Evolutionary conservation across 2,888 invertebrate species (phyloP), one percentile per base, ranked within the genome.

Genomic region (Macropis europaea): DNA sequence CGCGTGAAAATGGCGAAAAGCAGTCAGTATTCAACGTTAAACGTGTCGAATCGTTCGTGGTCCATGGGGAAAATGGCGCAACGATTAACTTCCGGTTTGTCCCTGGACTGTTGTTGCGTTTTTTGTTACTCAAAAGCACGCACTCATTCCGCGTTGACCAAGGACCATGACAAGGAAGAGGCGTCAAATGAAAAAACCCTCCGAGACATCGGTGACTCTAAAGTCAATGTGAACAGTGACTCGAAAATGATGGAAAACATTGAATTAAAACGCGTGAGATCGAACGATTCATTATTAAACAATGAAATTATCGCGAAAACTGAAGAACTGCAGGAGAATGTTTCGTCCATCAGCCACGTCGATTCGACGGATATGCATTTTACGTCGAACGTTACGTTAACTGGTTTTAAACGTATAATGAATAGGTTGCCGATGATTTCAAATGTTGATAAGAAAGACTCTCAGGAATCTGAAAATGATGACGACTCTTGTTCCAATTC

Each of bases 11-110:
- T 83, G 81, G 52, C 74, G 30, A 77, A 64, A 28, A 47, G 43
- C 42, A 60, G 53, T 34, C 67, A 72, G 60, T 85, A 85, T 17
- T 77, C 77, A 17, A 82, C 77, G 52, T 82, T 85, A 72, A 77
- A 82, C 30, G 70, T 53, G 43, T 52, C 78, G 2, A 59, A 73
- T 50, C 60, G 64, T 48, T 64, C 61, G 3, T 77, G 75, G 59
- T 59, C 68, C 4, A 45, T 15, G 13, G 50, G 56, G 38, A 52
- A 80, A 71, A 69, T 79, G 34, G 63, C 68, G 40, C 81, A 72
- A 77, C 78, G 71, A 22, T 52, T 84, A 24, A 56, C 69, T 38
- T 72, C 75, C n/a, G 62, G 40, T 50, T 77, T 77, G 66, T 57
- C 81, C 7, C 36, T 75, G 40, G 77, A 82, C 50, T 86, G 79